Evolutionary conservation across 2,888 invertebrate genomes (phyloP), one percentile per base, ranked within the genome.

Genomic region (Chaitophorus viminalis): DNA sequence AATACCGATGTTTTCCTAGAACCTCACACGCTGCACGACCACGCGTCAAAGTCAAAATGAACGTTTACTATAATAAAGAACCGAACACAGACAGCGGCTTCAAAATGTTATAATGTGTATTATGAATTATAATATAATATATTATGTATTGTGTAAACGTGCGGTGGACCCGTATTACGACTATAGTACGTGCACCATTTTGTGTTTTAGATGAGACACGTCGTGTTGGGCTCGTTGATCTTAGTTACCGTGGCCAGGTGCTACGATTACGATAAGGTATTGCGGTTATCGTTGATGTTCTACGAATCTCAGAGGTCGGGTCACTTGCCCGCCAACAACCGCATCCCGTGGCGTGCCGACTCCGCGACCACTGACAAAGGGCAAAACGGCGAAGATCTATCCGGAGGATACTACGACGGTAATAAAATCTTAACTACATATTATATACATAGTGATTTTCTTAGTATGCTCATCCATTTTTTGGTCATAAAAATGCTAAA

Each of bases 341-440:
- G 93, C 68, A 92, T 93, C 87, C 90, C 91, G 29, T 93, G 93
- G 93, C 91, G 93, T 88, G 92, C 92, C 3, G 93, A 93, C 90
- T 93, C 93, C 0, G 93, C 93, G 6, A 90, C 93, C 39, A 89
- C 91, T 17, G 93, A 94, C 90, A 90, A 90, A 31, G 93, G 93
- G 1, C 89, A 90, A 29, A 91, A 92, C 89, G 93, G 93, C 33
- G 93, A 93, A 90, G 93, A 93, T 89, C 91, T 93, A 70, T 92
- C 92, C 70, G 93, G 93, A 68, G 93, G 93, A 54, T 93, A 93
- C 90, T 93, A 93, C 90, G 93, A 93, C 90, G 93, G 93, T 93
- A 91, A 90, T 14, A 14, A 1, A 46, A 46, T 9, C 1, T 5
- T 46, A n/a, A n/a, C n/a, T n/a, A 6, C 36, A 6, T 39, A 39